These are phyloP conservation scores for Zaprionus lachaisei DNA, from an alignment of 1,140 invertebrate species.

Conservation along the genomic window DNA sequence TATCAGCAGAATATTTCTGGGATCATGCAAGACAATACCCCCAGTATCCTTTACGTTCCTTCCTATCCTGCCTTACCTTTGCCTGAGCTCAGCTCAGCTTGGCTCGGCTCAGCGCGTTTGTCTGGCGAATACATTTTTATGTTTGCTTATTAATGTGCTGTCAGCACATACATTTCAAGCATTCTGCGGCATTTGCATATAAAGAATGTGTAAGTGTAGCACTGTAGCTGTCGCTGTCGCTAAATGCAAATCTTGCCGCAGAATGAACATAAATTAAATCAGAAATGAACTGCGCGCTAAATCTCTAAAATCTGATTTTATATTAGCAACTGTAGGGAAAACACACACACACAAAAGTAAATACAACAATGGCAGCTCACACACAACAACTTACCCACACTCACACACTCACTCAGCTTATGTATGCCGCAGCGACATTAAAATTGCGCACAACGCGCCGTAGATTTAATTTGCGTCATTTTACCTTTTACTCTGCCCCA, in stretches of 20 bases:
- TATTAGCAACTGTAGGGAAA: slow-evolving; percentile 22
- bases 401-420: slow-evolving; percentile 14
- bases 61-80: too few species aligned
- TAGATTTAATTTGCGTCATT: slow-evolving; percentile 71
- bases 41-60: slow-evolving; percentile 13
- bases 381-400: background rate
- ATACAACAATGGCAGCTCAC: background rate
- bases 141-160: slow-evolving; percentile 52
- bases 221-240: background rate
- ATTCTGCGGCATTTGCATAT: slow-evolving; percentile 29
- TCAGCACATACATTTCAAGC: slow-evolving; percentile 12
- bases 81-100: background rate
- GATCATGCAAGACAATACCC: slow-evolving; percentile 21
- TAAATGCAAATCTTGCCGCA: slow-evolving; percentile 31
- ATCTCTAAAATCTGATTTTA: slow-evolving; percentile 50
- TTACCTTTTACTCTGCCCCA: slow-evolving; percentile 56
- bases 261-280: slow-evolving; percentile 39
- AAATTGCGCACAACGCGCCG: slow-evolving; percentile 44
- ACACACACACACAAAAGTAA: slow-evolving; percentile 18
- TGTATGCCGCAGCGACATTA: slow-evolving; percentile 35
- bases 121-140: slow-evolving; percentile 46
- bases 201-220: slow-evolving; percentile 4
- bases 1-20: slow-evolving; percentile 48
- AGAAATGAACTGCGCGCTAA: slow-evolving; percentile 28
- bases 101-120: background rate